Percentiles rank a stretch among this genome's conserved stretches.
Evolutionary conservation across 2,888 invertebrate species (phyloP).

Genomic region (Chloroclysta siterata): DNA sequence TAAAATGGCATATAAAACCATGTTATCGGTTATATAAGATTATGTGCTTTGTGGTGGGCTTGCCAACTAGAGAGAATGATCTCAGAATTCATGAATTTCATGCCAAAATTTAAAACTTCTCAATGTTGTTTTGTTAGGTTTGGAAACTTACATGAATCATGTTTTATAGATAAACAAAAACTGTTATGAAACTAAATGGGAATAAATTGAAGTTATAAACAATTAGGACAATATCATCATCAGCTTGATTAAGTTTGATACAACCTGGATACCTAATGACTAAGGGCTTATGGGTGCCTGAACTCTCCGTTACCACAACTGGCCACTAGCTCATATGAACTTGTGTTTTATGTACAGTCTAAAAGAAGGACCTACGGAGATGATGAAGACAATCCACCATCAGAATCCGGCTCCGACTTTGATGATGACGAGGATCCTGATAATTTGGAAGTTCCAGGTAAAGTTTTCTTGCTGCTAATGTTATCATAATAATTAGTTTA

Average conservation of each 20-base stretch:
- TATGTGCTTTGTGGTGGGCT: slow-evolving; percentile 59
- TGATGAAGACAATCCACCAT: slow-evolving; percentile 76
- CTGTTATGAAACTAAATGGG: background rate
- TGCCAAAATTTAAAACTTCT: slow-evolving; percentile 39
- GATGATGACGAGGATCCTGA: slow-evolving; percentile 96
- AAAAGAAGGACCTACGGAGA: slow-evolving; percentile 69
- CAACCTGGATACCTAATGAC: no score
- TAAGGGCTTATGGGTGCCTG: no score
- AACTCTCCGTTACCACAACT: background rate
- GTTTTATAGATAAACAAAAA: background rate
- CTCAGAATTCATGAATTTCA: slow-evolving; percentile 31
- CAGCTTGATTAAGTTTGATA: no score
- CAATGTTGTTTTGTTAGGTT: slow-evolving; percentile 3
- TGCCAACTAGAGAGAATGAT: slow-evolving; percentile 52
- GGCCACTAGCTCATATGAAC: background rate
- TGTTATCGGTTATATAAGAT: slow-evolving; percentile 78
- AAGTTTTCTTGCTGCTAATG: background rate
- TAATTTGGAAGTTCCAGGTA: slow-evolving; percentile 95
- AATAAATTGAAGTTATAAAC: background rate
- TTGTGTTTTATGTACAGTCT: slow-evolving; percentile 57
- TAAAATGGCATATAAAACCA: slow-evolving; percentile 72
- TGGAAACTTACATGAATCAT: slow-evolving; percentile 7
- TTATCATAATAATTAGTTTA: no score
- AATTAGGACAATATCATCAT: no score
- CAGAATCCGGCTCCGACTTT: slow-evolving; percentile 87